A percentile compares a stretch with the other conserved stretches of the same genome.
These are phyloP conservation scores for Aphyosemion australe DNA, from an alignment of 2,113 vertebrate species.

Conservation along the genomic window DNA sequence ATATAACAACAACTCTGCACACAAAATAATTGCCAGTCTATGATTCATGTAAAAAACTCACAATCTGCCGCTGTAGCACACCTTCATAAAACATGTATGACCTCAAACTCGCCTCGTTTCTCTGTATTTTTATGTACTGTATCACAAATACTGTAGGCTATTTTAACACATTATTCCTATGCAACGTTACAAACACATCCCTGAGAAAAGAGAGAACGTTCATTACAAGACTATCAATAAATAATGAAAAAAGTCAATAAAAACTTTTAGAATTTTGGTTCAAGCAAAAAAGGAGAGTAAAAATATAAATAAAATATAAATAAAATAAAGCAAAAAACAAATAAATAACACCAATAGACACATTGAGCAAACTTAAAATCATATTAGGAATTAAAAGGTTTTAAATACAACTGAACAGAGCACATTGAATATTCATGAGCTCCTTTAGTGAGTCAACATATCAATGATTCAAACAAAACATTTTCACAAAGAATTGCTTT, in stretches of 20 bases:
- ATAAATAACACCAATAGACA: background rate
- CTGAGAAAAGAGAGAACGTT: background rate
- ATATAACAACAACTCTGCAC: background rate
- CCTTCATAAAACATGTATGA: background rate
- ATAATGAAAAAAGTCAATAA: background rate
- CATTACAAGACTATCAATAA: background rate
- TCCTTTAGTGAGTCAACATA: background rate
- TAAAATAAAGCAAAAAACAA: background rate
- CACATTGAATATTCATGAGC: background rate
- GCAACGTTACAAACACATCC: background rate
- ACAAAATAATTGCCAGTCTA: background rate
- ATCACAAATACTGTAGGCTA: background rate
- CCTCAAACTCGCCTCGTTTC: background rate
- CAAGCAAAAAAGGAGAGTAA: too few relatives aligned
- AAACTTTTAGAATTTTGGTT: background rate
- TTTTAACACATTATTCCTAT: background rate
- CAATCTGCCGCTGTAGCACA: background rate
- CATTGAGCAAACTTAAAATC: background rate
- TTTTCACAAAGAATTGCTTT: too few relatives aligned
- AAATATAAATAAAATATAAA: background rate
- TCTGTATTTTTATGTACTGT: background rate
- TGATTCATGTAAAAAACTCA: background rate
- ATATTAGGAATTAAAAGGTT: slow-evolving; percentile 8
- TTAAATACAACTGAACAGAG: slow-evolving; percentile 1
- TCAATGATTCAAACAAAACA: background rate